These are phyloP conservation scores for Heliconius himera DNA, from an alignment of 1,140 invertebrate genomes.

Conservation along the genomic window DNA sequence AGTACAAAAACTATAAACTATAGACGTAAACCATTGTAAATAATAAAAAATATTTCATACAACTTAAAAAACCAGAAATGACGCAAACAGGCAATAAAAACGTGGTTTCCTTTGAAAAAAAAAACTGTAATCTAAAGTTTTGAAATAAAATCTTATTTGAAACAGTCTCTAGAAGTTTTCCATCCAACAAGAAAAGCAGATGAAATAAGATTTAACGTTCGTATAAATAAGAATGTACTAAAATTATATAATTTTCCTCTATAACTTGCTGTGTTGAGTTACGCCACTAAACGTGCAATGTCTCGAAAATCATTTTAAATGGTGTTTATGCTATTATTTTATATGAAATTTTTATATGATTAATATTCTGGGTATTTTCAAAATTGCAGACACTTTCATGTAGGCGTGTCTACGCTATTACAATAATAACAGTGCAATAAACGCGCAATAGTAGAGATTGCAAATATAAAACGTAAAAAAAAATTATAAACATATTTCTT, in stretches of 20 bases:
- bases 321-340: not conserved
- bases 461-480: not conserved
- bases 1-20: too few relatives aligned
- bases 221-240: not conserved
- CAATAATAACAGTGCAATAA: not conserved
- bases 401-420: conserved; percentile 4
- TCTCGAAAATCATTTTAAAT: too few relatives aligned
- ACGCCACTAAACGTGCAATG: too few relatives aligned
- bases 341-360: not conserved
- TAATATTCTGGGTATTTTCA: not conserved
- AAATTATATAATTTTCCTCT: not conserved
- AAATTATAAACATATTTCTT: too few relatives aligned
- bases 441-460: not conserved
- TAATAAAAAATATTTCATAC: too few relatives aligned
- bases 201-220: conserved; percentile 1
- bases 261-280: not conserved
- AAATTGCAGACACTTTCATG: not conserved
- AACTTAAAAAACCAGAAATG: not conserved
- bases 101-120: not conserved
- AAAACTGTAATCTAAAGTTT: conserved; percentile 7
- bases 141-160: conserved; percentile 4
- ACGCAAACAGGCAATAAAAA: not conserved
- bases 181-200: not conserved
- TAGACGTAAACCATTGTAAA: too few relatives aligned
- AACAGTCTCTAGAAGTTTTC: not conserved